phyloP scores from a whole-genome alignment of 2,888 invertebrate species.

The Trichogramma evanescens region DNA sequence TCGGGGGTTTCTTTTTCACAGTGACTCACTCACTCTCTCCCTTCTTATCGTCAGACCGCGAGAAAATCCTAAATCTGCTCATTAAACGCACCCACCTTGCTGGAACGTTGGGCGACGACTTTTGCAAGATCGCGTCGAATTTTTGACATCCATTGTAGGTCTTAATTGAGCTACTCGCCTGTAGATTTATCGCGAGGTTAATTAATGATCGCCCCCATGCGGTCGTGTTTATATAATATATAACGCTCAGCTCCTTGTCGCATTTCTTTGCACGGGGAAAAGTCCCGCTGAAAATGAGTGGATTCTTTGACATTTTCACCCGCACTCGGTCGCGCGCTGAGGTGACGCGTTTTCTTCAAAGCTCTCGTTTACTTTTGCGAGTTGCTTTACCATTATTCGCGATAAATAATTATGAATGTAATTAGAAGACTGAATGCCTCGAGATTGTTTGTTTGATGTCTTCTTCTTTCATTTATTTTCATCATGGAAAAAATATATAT shows the following conservation, averaged over 20 bases:
- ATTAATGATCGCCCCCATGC: slow-evolving; percentile 16
- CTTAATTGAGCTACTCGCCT: slow-evolving; percentile 31
- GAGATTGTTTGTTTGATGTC: not conserved
- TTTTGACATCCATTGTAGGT: slow-evolving; percentile 27
- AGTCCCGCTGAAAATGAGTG: not conserved
- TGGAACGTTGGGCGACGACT: not conserved
- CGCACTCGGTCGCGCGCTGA: not conserved
- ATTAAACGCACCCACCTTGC: slow-evolving; percentile 32
- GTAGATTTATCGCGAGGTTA: slow-evolving; percentile 19
- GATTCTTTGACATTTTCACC: not conserved
- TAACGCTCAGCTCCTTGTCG: slow-evolving; percentile 12
- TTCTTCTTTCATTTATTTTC: no score
- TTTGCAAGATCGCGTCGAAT: not conserved
- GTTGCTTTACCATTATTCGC: not conserved
- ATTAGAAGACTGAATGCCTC: not conserved
- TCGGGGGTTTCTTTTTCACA: slow-evolving; percentile 31
- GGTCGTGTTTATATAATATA: slow-evolving; percentile 4
- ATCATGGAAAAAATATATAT: no score
- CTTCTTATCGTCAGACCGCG: slow-evolving; percentile 45
- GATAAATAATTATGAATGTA: slow-evolving; percentile 8
- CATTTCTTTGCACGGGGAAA: not conserved
- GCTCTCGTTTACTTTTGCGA: slow-evolving; percentile 1
- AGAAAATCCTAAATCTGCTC: slow-evolving; percentile 43
- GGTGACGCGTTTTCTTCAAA: not conserved
- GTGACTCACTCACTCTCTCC: slow-evolving; percentile 12